A percentile compares a stretch with the other conserved stretches of the same genome.
Evolutionary conservation across 2,888 invertebrate genomes (phyloP).

Genomic region (Leucophenga maculata): DNA sequence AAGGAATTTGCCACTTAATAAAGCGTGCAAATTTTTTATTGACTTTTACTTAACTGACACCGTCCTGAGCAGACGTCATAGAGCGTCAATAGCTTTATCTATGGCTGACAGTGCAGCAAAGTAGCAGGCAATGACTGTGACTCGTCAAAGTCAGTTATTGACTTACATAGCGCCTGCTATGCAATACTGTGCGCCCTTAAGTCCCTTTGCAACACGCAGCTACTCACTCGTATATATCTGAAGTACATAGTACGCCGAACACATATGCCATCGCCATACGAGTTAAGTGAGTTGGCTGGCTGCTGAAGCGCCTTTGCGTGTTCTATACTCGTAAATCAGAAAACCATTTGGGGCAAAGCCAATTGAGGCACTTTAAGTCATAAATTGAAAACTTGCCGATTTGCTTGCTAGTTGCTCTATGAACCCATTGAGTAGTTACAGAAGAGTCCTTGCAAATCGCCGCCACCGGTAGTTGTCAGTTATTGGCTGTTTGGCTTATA

Average conservation of each 20-base stretch:
- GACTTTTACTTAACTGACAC: too few relatives aligned
- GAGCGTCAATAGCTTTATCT: too few relatives aligned
- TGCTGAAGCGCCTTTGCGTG: slow-evolving; percentile 68
- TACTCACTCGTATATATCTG: background rate
- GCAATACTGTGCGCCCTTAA: background rate
- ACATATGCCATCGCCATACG: background rate
- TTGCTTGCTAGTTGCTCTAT: slow-evolving; percentile 4
- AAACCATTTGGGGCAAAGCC: slow-evolving; percentile 60
- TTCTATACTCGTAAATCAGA: slow-evolving; percentile 66
- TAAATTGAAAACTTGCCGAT: slow-evolving; percentile 52
- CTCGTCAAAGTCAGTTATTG: too few relatives aligned
- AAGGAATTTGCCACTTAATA: too few relatives aligned
- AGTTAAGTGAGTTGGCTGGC: background rate
- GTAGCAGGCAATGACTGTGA: too few relatives aligned
- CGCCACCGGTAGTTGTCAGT: background rate
- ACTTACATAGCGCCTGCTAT: background rate
- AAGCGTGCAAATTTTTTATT: too few relatives aligned
- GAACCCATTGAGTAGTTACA: background rate
- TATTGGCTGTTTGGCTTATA: slow-evolving; percentile 4
- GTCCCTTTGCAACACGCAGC: background rate
- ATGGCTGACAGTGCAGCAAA: too few relatives aligned
- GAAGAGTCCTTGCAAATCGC: background rate
- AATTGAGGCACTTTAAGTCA: slow-evolving; percentile 61
- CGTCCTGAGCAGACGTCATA: too few relatives aligned
- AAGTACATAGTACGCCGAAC: too few relatives aligned